Base-by-base conservation (phyloP, 1,140 invertebrate genomes). In the Dinothrombium tinctorium region DNA sequence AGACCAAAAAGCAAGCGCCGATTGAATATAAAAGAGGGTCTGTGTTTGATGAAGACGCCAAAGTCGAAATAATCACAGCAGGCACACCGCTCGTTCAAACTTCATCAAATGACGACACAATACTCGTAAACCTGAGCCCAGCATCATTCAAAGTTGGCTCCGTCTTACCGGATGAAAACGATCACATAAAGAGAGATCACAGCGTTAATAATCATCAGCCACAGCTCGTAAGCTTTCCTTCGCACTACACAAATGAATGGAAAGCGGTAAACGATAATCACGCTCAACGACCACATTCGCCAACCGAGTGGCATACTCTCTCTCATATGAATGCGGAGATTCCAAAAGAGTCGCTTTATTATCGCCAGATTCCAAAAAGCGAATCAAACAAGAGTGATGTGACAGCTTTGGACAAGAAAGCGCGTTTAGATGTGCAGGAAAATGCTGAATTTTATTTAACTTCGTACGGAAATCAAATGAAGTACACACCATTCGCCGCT, bases 11-110 rank as follows among this genome's bases (percentile, higher is more conserved):
- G 36, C 41, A 4, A 14, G 14, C 14, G 14, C 37, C 14, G 8
- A n/a, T n/a, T n/a, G n/a, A n/a, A n/a, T n/a, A 32, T 12, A 12
- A 32, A 32, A 32, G 29, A 14, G 29, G 17, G 12, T 12, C 29
- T 32, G n/a, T 14, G 17, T 12, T 32, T 6, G 17, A 32, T 12
- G 29, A 12, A n/a, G n/a, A n/a, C n/a, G n/a, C 29, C 17, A 36
- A 21, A 22, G 33, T 36, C n/a, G 33, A 36, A 8, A 36, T 36
- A 21, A 36, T 36, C 19, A 36, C 33, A 5, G 33, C 33, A 21
- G 33, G 12, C 20, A 36, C 33, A 22, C 33, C 33, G 17, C 17
- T 36, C 19, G 11, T 36, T 19, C 33, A 36, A 22, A 22, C 20
- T 36, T 22, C 23, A 11, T 9, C 12, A 11, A 3, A 36, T 2